phyloP scores from a whole-genome alignment of 2,888 invertebrate genomes.

The Apodemia duryi region DNA sequence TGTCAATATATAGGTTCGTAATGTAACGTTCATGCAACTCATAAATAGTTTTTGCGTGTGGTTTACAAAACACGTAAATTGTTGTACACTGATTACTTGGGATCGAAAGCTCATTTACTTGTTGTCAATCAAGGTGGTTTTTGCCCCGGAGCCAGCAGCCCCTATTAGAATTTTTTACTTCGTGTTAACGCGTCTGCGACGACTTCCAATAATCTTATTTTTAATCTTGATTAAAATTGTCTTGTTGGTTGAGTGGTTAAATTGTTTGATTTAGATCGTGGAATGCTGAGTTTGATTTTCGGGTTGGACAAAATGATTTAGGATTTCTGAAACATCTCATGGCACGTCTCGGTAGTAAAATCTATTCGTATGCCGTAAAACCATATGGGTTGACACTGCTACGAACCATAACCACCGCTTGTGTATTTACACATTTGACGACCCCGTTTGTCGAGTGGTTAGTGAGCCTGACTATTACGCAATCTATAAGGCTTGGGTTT shows the following conservation, averaged over 20 bases:
- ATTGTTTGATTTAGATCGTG: not conserved
- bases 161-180: slow-evolving; percentile 2
- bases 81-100: not conserved
- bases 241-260: not conserved
- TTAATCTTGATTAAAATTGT: not conserved
- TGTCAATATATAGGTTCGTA: not conserved
- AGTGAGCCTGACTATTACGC: too few species aligned
- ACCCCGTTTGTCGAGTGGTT: too few species aligned
- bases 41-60: slow-evolving; percentile 6
- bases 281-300: too few species aligned
- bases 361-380: too few species aligned
- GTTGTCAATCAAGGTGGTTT: not conserved
- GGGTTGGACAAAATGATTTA: too few species aligned
- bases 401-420: too few species aligned
- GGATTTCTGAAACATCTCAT: too few species aligned
- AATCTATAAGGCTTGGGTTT: too few species aligned
- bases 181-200: not conserved
- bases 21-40: not conserved
- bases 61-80: slow-evolving; percentile 1
- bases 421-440: too few species aligned
- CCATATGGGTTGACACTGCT: too few species aligned
- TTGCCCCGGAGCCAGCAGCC: not conserved
- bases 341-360: too few species aligned
- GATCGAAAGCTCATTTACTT: slow-evolving; percentile 2
- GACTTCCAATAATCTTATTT: not conserved